A percentile compares a stretch with the other conserved stretches of the same genome.
These are phyloP conservation scores for Dioctria linearis DNA, from an alignment of 2,888 invertebrate species.

Conservation along the genomic window DNA sequence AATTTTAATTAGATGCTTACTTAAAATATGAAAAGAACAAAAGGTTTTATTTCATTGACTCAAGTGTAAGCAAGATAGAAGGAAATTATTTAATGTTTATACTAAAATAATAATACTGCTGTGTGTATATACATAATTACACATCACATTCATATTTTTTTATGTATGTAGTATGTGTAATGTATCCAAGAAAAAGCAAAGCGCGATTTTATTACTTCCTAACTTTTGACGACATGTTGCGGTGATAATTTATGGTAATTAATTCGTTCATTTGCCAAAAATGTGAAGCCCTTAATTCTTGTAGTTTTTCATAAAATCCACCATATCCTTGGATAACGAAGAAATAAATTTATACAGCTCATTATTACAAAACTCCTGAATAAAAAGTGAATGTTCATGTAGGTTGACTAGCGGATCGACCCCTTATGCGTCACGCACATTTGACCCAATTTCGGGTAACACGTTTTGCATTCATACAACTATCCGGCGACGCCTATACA, in stretches of 20 bases:
- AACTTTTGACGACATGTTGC: background rate
- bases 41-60: too few relatives aligned
- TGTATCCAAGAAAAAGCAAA: too few relatives aligned
- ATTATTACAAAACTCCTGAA: background rate
- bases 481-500: too few relatives aligned
- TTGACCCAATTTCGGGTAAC: constrained; percentile 11
- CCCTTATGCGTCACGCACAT: constrained; percentile 3
- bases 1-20: too few relatives aligned
- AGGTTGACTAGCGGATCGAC: background rate
- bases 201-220: background rate
- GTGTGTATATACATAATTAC: too few relatives aligned
- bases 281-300: background rate
- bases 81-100: too few relatives aligned
- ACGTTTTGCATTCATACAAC: background rate
- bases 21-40: background rate
- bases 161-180: too few relatives aligned
- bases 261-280: background rate
- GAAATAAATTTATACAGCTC: background rate
- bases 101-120: too few relatives aligned
- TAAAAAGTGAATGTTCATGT: background rate
- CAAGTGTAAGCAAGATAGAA: too few relatives aligned
- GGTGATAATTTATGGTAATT: background rate
- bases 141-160: too few relatives aligned
- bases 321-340: background rate
- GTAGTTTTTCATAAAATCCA: background rate